A percentile compares a stretch with the other conserved stretches of the same genome.
Evolutionary conservation across 2,888 invertebrate species (phyloP).

Genomic region (Neocrepidodera transversa): DNA sequence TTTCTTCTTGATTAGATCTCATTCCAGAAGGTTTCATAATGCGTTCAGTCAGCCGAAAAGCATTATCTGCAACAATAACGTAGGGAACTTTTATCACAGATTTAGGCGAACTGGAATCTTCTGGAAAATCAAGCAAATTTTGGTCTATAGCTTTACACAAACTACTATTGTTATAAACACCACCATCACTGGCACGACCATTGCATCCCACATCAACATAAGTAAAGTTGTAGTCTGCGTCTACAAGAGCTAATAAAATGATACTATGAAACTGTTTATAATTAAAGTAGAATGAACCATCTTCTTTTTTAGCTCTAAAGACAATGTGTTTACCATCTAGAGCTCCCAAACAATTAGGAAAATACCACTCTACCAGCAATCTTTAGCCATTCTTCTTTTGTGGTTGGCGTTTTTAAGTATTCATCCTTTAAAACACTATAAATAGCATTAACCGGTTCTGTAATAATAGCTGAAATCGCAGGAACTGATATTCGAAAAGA

Average conservation of each 20-base stretch:
- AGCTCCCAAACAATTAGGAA: no score
- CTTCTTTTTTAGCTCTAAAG: not conserved
- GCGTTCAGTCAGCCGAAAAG: no score
- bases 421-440: no score
- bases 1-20: no score
- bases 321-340: no score
- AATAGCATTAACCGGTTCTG: no score
- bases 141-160: not conserved
- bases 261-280: not conserved
- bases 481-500: conserved; percentile 24
- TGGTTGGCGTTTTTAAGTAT: no score
- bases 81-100: no score
- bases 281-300: not conserved
- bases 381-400: no score
- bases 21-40: no score
- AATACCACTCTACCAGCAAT: no score
- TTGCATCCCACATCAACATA: not conserved
- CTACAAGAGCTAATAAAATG: not conserved
- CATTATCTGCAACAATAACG: no score
- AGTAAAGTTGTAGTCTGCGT: not conserved
- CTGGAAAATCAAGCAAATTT: not conserved
- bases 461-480: conserved; percentile 11
- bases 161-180: not conserved
- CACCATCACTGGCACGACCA: not conserved
- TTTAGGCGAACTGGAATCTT: not conserved